These are phyloP conservation scores for Poecile montanus DNA, from an alignment of 2,797 vertebrate genomes.

Conservation along the genomic window DNA sequence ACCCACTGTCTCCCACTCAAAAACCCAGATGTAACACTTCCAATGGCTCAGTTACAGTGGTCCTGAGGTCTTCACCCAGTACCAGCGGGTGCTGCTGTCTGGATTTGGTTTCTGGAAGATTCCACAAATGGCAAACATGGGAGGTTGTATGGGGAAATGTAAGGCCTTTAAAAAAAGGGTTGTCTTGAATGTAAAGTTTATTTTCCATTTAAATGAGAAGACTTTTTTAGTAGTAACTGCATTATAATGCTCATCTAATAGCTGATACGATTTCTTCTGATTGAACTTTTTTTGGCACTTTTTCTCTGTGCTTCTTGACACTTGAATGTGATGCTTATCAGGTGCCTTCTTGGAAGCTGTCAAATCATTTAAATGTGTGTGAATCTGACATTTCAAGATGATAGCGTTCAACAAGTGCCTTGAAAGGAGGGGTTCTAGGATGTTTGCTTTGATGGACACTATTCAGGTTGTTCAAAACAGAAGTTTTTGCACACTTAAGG, in stretches of 20 bases:
- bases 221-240: neutral
- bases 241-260: conserved; percentile 21
- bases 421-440: neutral
- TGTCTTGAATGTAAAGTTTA: conserved; percentile 12
- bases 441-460: conserved; percentile 53
- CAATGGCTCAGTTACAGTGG: neutral
- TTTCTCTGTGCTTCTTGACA: conserved; percentile 65
- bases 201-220: conserved; percentile 34
- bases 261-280: conserved; percentile 15
- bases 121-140: neutral
- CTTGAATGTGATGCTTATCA: conserved; percentile 29
- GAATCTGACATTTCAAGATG: conserved; percentile 50
- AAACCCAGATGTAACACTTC: neutral
- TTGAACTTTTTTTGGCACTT: conserved; percentile 40
- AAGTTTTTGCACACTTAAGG: conserved; percentile 38
- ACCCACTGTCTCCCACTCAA: neutral
- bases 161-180: neutral
- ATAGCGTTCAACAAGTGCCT: conserved; percentile 1
- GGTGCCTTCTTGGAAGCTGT: conserved; percentile 58
- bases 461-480: conserved; percentile 54
- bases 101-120: neutral
- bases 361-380: conserved; percentile 65
- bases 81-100: neutral
- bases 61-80: neutral
- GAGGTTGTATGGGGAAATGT: neutral